Evolutionary conservation across 2,113 vertebrate genomes (phyloP).

Genomic region (Symphodus melops): DNA sequence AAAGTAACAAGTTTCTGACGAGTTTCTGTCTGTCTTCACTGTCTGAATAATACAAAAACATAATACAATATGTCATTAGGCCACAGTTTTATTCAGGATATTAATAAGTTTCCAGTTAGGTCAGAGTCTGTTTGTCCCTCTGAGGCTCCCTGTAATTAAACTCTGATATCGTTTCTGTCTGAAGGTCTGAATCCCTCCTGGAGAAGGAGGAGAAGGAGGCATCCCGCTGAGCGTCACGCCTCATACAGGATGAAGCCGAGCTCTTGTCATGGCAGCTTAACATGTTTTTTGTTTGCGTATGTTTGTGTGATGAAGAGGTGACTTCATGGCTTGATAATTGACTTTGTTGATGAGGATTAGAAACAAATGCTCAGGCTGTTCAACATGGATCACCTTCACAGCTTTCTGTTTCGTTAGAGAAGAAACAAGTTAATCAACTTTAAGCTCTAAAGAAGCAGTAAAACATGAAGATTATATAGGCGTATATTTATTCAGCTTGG

Average conservation of each 20-base stretch:
- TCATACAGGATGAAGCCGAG: slow-evolving; percentile 52
- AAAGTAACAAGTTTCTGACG: too few relatives aligned
- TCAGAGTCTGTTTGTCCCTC: not conserved
- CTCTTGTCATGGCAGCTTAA: slow-evolving; percentile 36
- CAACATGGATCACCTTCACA: not conserved
- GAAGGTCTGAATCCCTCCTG: not conserved
- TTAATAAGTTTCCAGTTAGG: not conserved
- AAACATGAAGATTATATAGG: not conserved
- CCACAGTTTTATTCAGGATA: too few relatives aligned
- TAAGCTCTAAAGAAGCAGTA: not conserved
- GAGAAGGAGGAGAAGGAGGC: not conserved
- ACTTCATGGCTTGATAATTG: not conserved
- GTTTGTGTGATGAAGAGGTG: slow-evolving; percentile 8
- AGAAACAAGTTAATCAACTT: not conserved
- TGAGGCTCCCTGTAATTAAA: slow-evolving; percentile 9
- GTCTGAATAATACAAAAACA: too few relatives aligned
- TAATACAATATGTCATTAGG: too few relatives aligned
- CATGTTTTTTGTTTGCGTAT: not conserved
- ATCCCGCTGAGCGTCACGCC: slow-evolving; percentile 18
- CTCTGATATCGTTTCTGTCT: not conserved
- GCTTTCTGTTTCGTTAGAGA: not conserved
- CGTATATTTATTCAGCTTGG: not conserved
- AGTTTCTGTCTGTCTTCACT: too few relatives aligned
- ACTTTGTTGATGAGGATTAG: slow-evolving; percentile 27
- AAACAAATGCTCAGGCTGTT: slow-evolving; percentile 15